Evolutionary conservation across 2,113 vertebrate species (phyloP).

Genomic region (Mastomys coucha): DNA sequence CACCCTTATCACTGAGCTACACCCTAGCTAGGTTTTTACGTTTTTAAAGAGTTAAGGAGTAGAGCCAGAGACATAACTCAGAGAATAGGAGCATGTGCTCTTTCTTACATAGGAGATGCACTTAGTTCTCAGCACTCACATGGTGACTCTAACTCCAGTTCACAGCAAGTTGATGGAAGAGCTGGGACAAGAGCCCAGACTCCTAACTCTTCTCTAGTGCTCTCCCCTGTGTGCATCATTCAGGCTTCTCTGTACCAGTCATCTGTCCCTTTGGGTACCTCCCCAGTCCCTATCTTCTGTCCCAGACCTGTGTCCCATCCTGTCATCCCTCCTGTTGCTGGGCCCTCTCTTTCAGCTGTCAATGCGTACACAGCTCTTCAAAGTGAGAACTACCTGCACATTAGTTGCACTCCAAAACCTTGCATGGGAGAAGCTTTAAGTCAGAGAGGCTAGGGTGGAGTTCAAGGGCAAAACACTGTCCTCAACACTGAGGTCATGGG

Average conservation of each 20-base stretch:
- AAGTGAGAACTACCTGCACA: not conserved
- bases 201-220: not conserved
- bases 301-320: conserved; percentile 66
- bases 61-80: not conserved
- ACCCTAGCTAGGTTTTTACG: not conserved
- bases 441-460: not conserved
- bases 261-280: conserved; percentile 58
- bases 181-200: not conserved
- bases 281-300: conserved; percentile 58
- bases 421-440: not conserved
- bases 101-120: not conserved
- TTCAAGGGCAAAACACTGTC: not conserved
- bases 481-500: not conserved
- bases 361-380: not conserved
- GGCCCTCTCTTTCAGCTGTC: not conserved
- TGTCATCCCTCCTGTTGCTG: not conserved
- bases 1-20: not conserved
- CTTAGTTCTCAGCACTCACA: not conserved
- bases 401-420: not conserved
- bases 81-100: not conserved
- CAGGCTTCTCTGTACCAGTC: not conserved
- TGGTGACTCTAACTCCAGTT: not conserved
- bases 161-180: not conserved
- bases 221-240: not conserved
- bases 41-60: not conserved